phyloP scores from a whole-genome alignment of 2,113 vertebrate genomes.

The Toxotes chatareus region DNA sequence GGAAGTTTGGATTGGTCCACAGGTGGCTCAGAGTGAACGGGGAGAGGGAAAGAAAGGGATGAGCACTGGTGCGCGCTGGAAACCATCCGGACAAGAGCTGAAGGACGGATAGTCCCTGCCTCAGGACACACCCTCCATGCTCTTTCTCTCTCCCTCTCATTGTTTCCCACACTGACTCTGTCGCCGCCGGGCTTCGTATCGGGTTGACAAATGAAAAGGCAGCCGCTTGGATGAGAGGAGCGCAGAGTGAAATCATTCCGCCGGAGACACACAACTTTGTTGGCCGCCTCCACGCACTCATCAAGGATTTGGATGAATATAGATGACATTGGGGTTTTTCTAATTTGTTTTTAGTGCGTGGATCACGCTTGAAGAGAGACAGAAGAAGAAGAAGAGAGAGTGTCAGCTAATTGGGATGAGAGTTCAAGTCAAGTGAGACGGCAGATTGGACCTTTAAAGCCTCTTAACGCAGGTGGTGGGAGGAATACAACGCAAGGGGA shows the following conservation, averaged over 20 bases:
- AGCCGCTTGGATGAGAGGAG: conserved; percentile 51
- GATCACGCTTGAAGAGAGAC: conserved; percentile 33
- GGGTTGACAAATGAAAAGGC: conserved; percentile 60
- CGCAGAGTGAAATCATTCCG: conserved; percentile 51
- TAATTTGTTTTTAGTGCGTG: conserved; percentile 1
- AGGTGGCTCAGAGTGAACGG: conserved; percentile 14
- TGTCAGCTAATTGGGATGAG: conserved; percentile 81
- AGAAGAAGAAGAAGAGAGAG: conserved; percentile 57
- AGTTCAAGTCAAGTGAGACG: conserved; percentile 82
- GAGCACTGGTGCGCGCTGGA: conserved; percentile 46
- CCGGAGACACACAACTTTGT: conserved; percentile 51
- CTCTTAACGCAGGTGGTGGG: conserved; percentile 81
- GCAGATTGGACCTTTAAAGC: conserved; percentile 83
- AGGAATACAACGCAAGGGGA: conserved; percentile 55
- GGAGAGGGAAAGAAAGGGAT: conserved; percentile 11
- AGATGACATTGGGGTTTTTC: background rate
- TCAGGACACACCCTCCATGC: conserved; percentile 82
- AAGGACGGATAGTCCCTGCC: conserved; percentile 79
- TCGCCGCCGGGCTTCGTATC: conserved; percentile 65
- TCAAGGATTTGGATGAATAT: background rate
- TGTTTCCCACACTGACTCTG: conserved; percentile 71
- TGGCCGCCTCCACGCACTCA: background rate
- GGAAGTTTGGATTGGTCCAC: conserved; percentile 24
- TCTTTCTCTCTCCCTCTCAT: conserved; percentile 60
- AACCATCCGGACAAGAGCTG: conserved; percentile 61